phyloP scores from a whole-genome alignment of 2,113 vertebrate genomes.

The Mola mola region DNA sequence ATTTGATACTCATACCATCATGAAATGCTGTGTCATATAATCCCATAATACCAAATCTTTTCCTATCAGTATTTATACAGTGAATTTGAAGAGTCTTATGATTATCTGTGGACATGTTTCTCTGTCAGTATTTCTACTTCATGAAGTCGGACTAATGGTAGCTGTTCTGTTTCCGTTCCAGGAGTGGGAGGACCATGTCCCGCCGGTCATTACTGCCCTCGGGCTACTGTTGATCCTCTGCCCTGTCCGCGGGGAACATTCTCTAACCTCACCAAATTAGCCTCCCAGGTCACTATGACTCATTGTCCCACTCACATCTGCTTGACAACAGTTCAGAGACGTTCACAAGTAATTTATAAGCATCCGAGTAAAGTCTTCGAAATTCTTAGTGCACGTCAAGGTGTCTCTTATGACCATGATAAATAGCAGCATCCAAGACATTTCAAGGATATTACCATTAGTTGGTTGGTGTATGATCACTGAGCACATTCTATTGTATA shows the following conservation, averaged over 20 bases:
- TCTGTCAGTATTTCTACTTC: neutral
- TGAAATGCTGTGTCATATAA: neutral
- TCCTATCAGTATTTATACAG: neutral
- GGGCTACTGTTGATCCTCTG: constrained; percentile 77
- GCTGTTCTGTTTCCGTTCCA: constrained; percentile 58
- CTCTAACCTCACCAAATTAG: constrained; percentile 77
- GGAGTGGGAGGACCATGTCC: constrained; percentile 86
- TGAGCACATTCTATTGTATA: too few species aligned
- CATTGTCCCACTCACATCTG: constrained; percentile 10
- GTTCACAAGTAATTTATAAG: neutral
- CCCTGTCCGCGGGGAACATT: constrained; percentile 87
- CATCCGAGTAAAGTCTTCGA: neutral
- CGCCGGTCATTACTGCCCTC: constrained; percentile 85
- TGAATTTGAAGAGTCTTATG: neutral
- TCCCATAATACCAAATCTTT: neutral
- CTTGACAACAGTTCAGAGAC: constrained; percentile 3
- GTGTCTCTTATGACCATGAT: too few species aligned
- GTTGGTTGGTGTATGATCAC: too few species aligned
- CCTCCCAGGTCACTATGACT: constrained; percentile 79
- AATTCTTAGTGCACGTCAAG: too few species aligned
- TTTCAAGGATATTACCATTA: too few species aligned
- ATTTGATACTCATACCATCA: neutral
- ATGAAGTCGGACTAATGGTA: constrained; percentile 26
- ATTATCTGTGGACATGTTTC: neutral
- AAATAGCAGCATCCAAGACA: too few species aligned